Evolutionary conservation across 2,113 vertebrate species (phyloP), one percentile per base, ranked within the genome.

Genomic region (Pseudopodoces humilis): DNA sequence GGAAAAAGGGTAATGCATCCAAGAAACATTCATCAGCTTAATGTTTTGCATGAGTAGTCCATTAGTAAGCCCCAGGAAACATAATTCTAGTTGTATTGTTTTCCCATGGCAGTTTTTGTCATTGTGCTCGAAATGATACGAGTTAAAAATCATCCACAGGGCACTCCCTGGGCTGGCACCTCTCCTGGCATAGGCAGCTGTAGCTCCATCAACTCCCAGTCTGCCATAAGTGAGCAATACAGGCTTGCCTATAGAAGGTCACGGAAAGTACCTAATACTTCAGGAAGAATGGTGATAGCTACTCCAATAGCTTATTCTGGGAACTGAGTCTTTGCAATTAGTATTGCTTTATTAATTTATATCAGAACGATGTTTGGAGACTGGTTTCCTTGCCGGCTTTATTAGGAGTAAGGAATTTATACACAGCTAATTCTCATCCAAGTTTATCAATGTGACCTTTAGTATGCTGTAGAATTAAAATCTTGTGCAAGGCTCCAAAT

Each of bases 51-150:
- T 76, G 70, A 95, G 58, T 65, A 95, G 81, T 69, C 84, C 75
- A 80, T 96, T 95, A 94, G 70, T 85, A 89, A 95, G 86, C 93
- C 84, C 89, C 58, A 69, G 89, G 78, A 95, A 92, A 85, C 53
- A 63, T 6, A 80, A 65, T 69, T 95, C 85, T 79, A 85, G 65
- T 79, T 5, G 6, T 53, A 31, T 82, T 94, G 47, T 89, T 91
- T 89, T 95, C 91, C 95, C 86, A 62, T 62, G 67, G 43, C 53
- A 95, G 44, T 43, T 95, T 93, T 82, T 89, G 74, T 87, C 83
- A 79, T 72, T 94, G 74, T 85, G 74, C 70, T 92, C 49, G 44
- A 92, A 91, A 85, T 43, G 8, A 30, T 53, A 19, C 8, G 43
- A 91, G 31, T 89, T 79, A 85, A 79, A 92, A 95, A 81, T 27